Evolutionary conservation across 2,888 invertebrate genomes (phyloP).

Genomic region (Rhamnusium bicolor): DNA sequence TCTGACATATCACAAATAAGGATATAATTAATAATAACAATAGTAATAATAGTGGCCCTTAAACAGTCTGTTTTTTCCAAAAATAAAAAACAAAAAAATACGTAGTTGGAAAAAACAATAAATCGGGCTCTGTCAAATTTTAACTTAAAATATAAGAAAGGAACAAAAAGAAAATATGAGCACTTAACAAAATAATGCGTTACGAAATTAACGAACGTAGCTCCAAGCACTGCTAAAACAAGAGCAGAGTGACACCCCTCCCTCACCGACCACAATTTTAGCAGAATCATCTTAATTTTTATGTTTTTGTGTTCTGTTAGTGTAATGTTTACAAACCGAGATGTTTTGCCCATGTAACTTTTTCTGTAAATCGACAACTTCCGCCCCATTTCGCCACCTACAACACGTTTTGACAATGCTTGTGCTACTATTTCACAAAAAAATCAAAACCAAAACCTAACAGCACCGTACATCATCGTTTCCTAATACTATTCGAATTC

Average conservation of each 20-base stretch:
- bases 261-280: no score
- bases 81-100: not conserved
- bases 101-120: slow-evolving; percentile 3
- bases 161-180: slow-evolving; percentile 13
- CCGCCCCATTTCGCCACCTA: not conserved
- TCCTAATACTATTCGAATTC: slow-evolving; percentile 44
- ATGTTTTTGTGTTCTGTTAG: not conserved
- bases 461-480: slow-evolving; percentile 44
- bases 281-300: not conserved
- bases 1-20: not conserved
- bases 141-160: not conserved
- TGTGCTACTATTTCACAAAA: not conserved
- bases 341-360: not conserved
- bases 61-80: slow-evolving; percentile 1
- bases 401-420: not conserved
- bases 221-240: not conserved
- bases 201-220: not conserved
- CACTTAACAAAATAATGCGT: not conserved
- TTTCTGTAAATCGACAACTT: not conserved
- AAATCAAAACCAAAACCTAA: not conserved
- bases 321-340: not conserved
- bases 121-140: not conserved
- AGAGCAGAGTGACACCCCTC: not conserved
- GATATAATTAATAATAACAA: not conserved
- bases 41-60: not conserved